Percentiles rank a stretch among this genome's conserved stretches.
phyloP scores from a whole-genome alignment of 1,140 invertebrate genomes.

The Pectinophora gossypiella region DNA sequence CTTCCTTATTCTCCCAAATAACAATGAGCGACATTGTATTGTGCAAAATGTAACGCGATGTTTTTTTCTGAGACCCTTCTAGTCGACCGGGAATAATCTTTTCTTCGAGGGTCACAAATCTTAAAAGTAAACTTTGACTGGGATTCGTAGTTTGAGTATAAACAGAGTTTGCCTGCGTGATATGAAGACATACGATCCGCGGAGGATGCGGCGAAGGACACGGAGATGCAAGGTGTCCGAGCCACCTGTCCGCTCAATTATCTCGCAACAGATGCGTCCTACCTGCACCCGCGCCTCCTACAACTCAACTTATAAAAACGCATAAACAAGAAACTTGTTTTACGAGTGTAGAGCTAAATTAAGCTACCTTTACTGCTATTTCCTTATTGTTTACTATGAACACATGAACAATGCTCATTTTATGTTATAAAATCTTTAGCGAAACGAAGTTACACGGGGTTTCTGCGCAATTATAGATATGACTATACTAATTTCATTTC shows the following conservation, averaged over 20 bases:
- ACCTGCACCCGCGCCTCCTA: slow-evolving; percentile 32
- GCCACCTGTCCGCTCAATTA: slow-evolving; percentile 65
- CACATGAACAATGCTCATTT: no score
- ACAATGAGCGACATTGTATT: slow-evolving; percentile 53
- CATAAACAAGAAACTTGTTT: slow-evolving; percentile 24
- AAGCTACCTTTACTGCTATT: no score
- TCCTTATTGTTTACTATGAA: no score
- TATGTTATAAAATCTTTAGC: no score
- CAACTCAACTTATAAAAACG: slow-evolving; percentile 14
- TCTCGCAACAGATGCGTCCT: slow-evolving; percentile 62
- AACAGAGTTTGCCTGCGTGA: no score
- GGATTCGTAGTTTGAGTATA: neutral
- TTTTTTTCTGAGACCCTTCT: slow-evolving; percentile 35
- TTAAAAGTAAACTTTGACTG: neutral
- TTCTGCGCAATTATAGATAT: no score
- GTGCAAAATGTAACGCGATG: slow-evolving; percentile 65
- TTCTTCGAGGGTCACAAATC: neutral
- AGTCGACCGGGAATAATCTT: slow-evolving; percentile 13
- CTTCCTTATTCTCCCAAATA: slow-evolving; percentile 63
- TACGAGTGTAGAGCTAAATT: neutral
- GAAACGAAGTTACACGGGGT: no score
- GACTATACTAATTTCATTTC: no score
- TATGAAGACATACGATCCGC: neutral
- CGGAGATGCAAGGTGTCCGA: slow-evolving; percentile 53
- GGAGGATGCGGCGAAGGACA: slow-evolving; percentile 37